phyloP scores from a whole-genome alignment of 1,140 invertebrate species.

The Drosophila grimshawi region DNA sequence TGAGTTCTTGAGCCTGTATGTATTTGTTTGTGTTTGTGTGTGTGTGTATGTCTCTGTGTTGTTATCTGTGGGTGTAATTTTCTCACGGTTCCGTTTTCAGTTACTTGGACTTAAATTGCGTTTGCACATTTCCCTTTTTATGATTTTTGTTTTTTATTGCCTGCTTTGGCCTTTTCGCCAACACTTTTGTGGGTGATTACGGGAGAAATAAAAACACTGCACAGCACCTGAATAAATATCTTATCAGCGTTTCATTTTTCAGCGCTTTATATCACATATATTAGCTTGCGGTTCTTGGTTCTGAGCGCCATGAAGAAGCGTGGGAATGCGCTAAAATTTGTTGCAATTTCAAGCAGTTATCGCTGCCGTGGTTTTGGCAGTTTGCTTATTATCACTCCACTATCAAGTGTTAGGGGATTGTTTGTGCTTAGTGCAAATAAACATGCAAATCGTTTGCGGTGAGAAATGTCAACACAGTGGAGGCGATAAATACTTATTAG shows the following conservation, averaged over 20 bases:
- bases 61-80: constrained; percentile 81
- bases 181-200: constrained; percentile 77
- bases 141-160: constrained; percentile 45
- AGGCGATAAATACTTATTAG: constrained; percentile 26
- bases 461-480: constrained; percentile 68
- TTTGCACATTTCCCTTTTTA: constrained; percentile 76
- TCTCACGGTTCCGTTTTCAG: constrained; percentile 81
- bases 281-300: constrained; percentile 62
- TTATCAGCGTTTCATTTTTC: constrained; percentile 75
- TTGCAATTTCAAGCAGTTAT: constrained; percentile 50
- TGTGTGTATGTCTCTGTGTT: constrained; percentile 6
- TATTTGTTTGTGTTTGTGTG: neutral
- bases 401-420: constrained; percentile 68
- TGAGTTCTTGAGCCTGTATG: constrained; percentile 6
- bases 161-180: constrained; percentile 61
- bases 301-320: constrained; percentile 64
- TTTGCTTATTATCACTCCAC: constrained; percentile 41
- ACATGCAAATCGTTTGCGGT: constrained; percentile 49
- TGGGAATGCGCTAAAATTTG: constrained; percentile 63
- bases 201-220: constrained; percentile 35
- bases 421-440: constrained; percentile 46
- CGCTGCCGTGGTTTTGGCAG: constrained; percentile 38
- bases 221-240: constrained; percentile 81
- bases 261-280: constrained; percentile 69
- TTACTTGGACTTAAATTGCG: constrained; percentile 74